Conservation (phyloP, 64 coral and sea anemone genomes). For the Pocillopora verrucosa region DNA sequence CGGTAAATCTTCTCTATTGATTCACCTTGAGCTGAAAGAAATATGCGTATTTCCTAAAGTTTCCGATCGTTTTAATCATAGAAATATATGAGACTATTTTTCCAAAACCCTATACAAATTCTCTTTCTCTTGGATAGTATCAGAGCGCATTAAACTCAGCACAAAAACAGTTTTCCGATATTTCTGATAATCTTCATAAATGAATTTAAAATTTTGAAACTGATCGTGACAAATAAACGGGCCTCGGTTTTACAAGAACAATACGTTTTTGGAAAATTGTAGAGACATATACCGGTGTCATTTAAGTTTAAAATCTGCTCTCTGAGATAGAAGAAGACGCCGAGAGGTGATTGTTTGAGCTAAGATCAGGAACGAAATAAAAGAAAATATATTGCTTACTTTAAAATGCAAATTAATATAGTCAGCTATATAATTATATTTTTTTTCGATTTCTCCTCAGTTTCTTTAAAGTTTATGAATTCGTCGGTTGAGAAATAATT, state of each 20-base stretch:
- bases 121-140: background rate
- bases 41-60: background rate
- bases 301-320: background rate
- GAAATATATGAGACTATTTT: background rate
- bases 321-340: background rate
- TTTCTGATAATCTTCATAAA: no score
- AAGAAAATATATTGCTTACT: background rate
- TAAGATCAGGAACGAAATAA: background rate
- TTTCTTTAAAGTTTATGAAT: background rate
- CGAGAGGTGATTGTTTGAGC: background rate
- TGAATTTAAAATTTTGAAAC: no score
- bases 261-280: no score
- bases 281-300: background rate
- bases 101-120: background rate
- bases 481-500: no score
- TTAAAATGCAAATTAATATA: background rate
- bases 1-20: background rate
- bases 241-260: no score
- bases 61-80: background rate
- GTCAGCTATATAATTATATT: background rate
- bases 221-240: no score
- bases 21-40: background rate
- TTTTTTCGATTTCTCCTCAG: slow-evolving; percentile 2
- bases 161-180: no score
- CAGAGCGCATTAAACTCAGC: no score